Evolutionary conservation across 2,797 vertebrate species (phyloP).

Genomic region (Gallinago nigripennis): DNA sequence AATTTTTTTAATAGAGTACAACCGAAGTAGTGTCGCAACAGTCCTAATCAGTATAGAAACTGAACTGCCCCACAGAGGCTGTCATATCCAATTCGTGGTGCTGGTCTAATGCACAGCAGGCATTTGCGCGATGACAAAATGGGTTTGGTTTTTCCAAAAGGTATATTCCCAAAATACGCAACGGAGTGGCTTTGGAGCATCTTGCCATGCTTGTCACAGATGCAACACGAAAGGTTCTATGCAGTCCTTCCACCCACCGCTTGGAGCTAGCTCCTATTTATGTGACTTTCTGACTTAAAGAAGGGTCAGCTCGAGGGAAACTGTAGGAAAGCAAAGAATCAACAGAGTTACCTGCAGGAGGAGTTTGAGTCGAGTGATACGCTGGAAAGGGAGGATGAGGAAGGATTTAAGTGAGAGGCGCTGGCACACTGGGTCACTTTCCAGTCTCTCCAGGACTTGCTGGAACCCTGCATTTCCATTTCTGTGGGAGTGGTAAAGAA

Average conservation of each 20-base stretch:
- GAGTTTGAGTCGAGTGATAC: constrained; percentile 94
- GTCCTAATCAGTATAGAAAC: not conserved
- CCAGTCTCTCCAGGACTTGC: constrained; percentile 87
- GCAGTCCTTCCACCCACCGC: not conserved
- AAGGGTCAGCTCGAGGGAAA: not conserved
- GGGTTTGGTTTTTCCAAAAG: not conserved
- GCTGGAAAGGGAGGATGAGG: constrained; percentile 96
- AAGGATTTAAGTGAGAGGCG: constrained; percentile 96
- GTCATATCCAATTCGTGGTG: not conserved
- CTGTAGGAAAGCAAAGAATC: not conserved
- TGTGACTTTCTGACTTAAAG: not conserved
- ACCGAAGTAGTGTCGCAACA: not conserved
- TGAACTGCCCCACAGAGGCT: not conserved
- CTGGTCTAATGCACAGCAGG: not conserved
- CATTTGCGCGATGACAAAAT: not conserved
- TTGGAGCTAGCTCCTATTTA: not conserved
- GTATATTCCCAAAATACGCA: not conserved
- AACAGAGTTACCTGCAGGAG: constrained; percentile 87
- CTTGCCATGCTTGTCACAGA: not conserved
- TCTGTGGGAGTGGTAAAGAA: constrained; percentile 71
- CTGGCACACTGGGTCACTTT: constrained; percentile 89
- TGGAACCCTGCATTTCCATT: constrained; percentile 87
- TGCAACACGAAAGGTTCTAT: not conserved
- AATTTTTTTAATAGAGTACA: not conserved
- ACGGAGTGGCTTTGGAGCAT: not conserved